Evolutionary conservation across 2,888 invertebrate genomes (phyloP).

Genomic region (Julus scanicus): DNA sequence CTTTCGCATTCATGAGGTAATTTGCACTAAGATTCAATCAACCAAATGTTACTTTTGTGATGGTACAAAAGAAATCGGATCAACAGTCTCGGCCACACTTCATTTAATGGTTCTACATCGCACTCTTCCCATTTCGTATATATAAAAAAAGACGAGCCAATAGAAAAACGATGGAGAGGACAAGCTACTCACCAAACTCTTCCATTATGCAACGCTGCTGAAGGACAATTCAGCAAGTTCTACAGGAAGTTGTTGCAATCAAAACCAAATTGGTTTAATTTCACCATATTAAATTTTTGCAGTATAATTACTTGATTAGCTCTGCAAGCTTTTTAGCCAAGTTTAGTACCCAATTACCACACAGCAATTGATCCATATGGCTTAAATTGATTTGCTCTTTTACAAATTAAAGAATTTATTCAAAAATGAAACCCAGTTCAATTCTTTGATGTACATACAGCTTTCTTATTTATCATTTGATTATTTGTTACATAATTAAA

Average conservation of each 20-base stretch:
- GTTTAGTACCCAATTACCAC: no score
- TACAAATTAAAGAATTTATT: no score
- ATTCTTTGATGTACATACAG: no score
- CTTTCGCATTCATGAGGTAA: conserved; percentile 56
- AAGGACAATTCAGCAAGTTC: conserved; percentile 32
- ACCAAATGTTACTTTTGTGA: conserved; percentile 53
- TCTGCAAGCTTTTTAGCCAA: no score
- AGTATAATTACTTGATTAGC: no score
- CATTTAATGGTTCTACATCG: conserved; percentile 52
- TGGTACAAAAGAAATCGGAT: conserved; percentile 52
- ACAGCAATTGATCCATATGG: no score
- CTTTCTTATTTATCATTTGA: no score
- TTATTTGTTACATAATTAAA: no score
- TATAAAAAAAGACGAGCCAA: conserved; percentile 41
- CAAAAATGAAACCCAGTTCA: no score
- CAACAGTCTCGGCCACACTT: conserved; percentile 55
- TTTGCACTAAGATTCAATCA: conserved; percentile 56
- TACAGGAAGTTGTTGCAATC: not conserved
- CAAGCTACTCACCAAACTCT: conserved; percentile 27
- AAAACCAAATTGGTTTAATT: not conserved
- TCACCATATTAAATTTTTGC: no score
- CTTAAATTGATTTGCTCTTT: no score
- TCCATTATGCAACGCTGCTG: not conserved
- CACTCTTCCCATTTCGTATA: conserved; percentile 41
- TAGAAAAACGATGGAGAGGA: conserved; percentile 30